Evolutionary conservation across 2,888 invertebrate species (phyloP), one percentile per base, ranked within the genome.

Genomic region (Orthosia cruda): DNA sequence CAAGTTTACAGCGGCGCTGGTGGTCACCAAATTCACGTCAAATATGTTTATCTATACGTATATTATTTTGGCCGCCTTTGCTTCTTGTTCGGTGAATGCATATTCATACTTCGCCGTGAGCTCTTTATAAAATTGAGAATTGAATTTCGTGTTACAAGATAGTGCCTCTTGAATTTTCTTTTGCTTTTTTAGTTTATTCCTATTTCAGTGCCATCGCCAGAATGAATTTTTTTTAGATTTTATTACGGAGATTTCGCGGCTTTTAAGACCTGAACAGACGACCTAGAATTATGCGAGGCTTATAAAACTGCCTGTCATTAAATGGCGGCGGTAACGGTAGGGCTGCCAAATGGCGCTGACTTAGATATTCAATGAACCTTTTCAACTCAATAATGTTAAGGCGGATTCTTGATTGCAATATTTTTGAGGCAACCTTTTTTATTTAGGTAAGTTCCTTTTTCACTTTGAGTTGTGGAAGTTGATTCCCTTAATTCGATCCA

Each of bases 211-310:
- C 47, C 71, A 81, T 79, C 69, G 40, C 68, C 75, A 82, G 80
- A 73, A 84, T 83, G 73, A 80, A 83, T 80, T 79, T 77, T 85
- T 77, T 90, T 87, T 82, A 85, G 78, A 88, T 89, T 90, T 91
- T 89, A 91, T 90, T 88, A 89, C 85, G 67, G 59, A 81, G 88
- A 86, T 87, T 86, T 79, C 67, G 74, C 71, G 77, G 77, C 83
- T 77, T 83, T 86, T 83, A 84, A 84, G 86, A 76, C 83, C 70
- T 70, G 62, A 76, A 81, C 77, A 85, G 87, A 86, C 81, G 83
- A 84, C 70, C 81, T 86, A 65, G 81, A 89, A 86, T 89, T 89
- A 87, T 90, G 81, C 67, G 64, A 55, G 70, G 77, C 70, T 83
- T 88, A 80, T 86, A 86, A 87, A 88, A 86, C 79, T 83, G 84